Evolutionary conservation across 2,113 vertebrate species (phyloP), one percentile per base, ranked within the genome.

Genomic region (Stigmatopora nigra): DNA sequence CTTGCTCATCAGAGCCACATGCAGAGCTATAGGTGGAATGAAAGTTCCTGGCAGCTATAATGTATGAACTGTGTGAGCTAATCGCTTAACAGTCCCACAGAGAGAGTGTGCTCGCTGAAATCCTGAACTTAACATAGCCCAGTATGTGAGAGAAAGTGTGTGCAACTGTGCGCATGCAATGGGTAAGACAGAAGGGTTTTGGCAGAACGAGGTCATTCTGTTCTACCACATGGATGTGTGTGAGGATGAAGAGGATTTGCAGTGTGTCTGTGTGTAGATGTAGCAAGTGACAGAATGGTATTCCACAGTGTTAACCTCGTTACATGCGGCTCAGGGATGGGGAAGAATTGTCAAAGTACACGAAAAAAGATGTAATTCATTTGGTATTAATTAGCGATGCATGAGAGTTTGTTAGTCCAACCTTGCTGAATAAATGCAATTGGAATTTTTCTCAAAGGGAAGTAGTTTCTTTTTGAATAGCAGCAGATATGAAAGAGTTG

Each of bases 141-240:
- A 58, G 56, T 48, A 36, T 64, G 38, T 46, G 59, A 10, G 31
- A 48, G 67, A 61, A 36, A 63, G 65, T 57, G 53, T 59, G 61
- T 48, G 38, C 14, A 58, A 25, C 44, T 36, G 56, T 61, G 64
- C 67, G 61, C 65, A 47, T 36, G 67, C 22, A 35, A 22, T 35
- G 61, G 46, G 45, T 45, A 82, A 86, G 86, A 88, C 82, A 79
- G 86, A 88, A 86, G 77, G 73, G 63, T 88, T 88, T 66, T 88
- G 86, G 86, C 86, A 86, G 86, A 88, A 84, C 78, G 65, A 82
- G 86, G 86, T 86, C 86, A 88, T 73, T 85, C 79, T 84, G 86
- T 86, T 85, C 86, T 85, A 76, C 71, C 79, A 84, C 82, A 79
- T 87, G 75, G 78, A 81, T 77, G 66, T 80, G 57, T 78, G 75